Evolutionary conservation across 2,797 vertebrate species (phyloP).

Genomic region (Tarsius wallacei): DNA sequence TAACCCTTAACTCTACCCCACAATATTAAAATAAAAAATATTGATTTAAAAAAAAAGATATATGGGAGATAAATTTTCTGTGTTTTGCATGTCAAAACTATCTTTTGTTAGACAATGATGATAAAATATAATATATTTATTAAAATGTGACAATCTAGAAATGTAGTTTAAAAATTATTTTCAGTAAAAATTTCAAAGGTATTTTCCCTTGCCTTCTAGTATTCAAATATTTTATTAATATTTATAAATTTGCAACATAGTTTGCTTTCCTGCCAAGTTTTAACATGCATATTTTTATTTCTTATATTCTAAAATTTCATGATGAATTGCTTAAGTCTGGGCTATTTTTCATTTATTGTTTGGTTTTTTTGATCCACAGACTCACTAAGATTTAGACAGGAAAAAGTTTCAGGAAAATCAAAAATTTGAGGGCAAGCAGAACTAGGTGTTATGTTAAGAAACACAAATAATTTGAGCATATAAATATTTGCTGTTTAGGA

Average conservation of each 20-base stretch:
- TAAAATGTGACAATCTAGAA: not conserved
- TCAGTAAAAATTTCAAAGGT: not conserved
- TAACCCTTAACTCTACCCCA: too few relatives aligned
- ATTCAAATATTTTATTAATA: not conserved
- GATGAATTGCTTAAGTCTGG: not conserved
- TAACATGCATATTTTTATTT: not conserved
- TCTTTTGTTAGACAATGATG: not conserved
- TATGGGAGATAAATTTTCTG: not conserved
- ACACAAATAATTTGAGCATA: not conserved
- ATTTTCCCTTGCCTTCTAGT: not conserved
- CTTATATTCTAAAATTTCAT: not conserved
- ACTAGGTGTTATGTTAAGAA: not conserved
- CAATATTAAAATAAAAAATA: too few relatives aligned
- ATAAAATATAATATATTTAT: not conserved
- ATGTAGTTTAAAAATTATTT: not conserved
- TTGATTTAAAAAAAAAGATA: too few relatives aligned
- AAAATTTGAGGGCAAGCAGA: not conserved
- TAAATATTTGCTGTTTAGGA: not conserved
- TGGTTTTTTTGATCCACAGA: not conserved
- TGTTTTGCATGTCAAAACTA: not conserved
- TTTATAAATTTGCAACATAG: not conserved
- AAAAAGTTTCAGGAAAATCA: not conserved
- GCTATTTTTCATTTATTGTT: not conserved
- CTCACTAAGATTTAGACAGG: not conserved
- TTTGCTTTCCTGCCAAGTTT: constrained; percentile 1